These are phyloP conservation scores for Marisa cornuarietis DNA, from an alignment of 1,140 invertebrate genomes.

Conservation along the genomic window DNA sequence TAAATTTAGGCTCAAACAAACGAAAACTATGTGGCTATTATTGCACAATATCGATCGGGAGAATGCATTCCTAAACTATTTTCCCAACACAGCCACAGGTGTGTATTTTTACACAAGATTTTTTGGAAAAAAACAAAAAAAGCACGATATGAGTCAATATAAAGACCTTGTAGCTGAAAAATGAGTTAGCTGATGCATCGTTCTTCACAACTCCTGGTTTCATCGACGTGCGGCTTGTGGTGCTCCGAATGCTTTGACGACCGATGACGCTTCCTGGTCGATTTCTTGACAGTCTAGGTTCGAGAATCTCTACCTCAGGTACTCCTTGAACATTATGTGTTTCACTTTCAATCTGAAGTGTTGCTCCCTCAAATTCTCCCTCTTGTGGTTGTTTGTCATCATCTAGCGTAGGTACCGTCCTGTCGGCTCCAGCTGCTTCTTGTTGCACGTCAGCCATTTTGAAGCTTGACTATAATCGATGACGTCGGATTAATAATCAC, in stretches of 20 bases:
- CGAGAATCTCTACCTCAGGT: slow-evolving; percentile 31
- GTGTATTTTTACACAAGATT: background rate
- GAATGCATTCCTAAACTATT: background rate
- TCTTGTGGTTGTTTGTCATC: slow-evolving; percentile 41
- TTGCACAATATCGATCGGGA: background rate
- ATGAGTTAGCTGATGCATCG: slow-evolving; percentile 31
- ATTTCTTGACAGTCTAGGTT: slow-evolving; percentile 31
- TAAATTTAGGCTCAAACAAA: too few relatives aligned
- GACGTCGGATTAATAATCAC: background rate
- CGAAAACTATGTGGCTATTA: background rate
- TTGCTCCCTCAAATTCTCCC: slow-evolving; percentile 47
- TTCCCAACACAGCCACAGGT: background rate
- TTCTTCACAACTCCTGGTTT: slow-evolving; percentile 42
- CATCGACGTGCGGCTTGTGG: slow-evolving; percentile 43
- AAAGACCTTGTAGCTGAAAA: slow-evolving; percentile 55
- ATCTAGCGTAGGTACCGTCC: slow-evolving; percentile 24
- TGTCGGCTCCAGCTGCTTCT: background rate
- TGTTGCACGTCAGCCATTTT: slow-evolving; percentile 26
- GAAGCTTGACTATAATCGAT: slow-evolving; percentile 1
- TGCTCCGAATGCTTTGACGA: slow-evolving; percentile 40
- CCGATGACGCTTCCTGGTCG: slow-evolving; percentile 51
- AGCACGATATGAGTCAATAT: background rate
- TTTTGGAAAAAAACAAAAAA: background rate
- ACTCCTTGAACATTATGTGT: slow-evolving; percentile 25
- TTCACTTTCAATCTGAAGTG: slow-evolving; percentile 39